phyloP scores from a whole-genome alignment of 2,113 vertebrate species.

The Peromyscus californicus region DNA sequence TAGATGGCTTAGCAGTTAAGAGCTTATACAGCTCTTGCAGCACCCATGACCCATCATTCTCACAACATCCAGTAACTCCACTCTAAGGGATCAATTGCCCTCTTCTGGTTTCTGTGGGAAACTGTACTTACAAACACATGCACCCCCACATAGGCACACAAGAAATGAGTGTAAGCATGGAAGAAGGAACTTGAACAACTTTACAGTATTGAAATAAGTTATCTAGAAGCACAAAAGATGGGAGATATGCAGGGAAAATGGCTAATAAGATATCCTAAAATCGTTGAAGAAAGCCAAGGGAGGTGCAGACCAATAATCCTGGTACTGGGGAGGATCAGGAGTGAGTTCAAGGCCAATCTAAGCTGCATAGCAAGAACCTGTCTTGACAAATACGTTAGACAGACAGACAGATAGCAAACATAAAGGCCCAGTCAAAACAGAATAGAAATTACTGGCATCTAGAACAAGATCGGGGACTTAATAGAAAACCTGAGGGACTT shows the following conservation, averaged over 20 bases:
- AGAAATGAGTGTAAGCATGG: background rate
- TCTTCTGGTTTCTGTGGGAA: background rate
- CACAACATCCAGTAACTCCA: background rate
- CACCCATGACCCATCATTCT: background rate
- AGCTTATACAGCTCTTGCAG: background rate
- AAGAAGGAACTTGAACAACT: background rate
- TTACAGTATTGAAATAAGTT: background rate
- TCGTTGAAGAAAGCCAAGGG: background rate
- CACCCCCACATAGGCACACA: background rate
- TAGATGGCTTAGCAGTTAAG: background rate
- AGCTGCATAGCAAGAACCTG: background rate
- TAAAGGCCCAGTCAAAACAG: background rate
- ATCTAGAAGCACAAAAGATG: background rate
- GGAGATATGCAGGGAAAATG: background rate
- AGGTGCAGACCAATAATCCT: background rate
- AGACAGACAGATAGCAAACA: background rate
- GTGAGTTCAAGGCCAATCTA: background rate
- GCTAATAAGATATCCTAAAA: background rate
- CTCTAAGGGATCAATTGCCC: no score
- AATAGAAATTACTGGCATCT: background rate
- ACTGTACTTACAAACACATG: background rate
- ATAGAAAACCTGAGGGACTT: background rate
- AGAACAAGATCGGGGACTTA: background rate
- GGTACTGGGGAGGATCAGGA: background rate
- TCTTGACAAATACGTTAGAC: background rate